Evolutionary conservation across 2,113 vertebrate species (phyloP).

Genomic region (Oriolus oriolus): DNA sequence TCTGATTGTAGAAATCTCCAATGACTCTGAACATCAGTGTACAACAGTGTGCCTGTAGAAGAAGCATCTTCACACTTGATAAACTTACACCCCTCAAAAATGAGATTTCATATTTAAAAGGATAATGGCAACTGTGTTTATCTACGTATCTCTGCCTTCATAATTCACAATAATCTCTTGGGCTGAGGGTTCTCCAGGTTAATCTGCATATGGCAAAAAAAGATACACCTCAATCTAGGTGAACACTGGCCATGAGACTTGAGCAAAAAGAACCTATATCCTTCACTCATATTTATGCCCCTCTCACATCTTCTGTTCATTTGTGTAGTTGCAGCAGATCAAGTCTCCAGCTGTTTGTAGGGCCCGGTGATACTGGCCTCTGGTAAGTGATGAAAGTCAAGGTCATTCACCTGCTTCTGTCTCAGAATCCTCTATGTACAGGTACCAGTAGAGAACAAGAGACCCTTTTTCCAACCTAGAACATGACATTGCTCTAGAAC

Average conservation of each 20-base stretch:
- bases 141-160: not conserved
- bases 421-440: not conserved
- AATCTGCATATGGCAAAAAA: not conserved
- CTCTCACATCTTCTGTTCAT: not conserved
- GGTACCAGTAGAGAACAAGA: not conserved
- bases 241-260: not conserved
- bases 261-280: not conserved
- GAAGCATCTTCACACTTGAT: not conserved
- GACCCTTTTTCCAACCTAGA: not conserved
- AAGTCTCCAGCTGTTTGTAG: rapidly evolving
- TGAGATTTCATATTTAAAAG: not conserved
- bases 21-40: not conserved
- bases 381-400: not conserved
- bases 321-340: not conserved
- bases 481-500: not conserved
- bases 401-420: not conserved
- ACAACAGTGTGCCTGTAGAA: not conserved
- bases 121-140: not conserved
- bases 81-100: not conserved
- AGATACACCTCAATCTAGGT: not conserved
- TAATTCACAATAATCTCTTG: not conserved
- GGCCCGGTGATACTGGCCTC: not conserved
- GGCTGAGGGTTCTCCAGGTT: not conserved
- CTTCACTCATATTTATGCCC: not conserved
- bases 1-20: not conserved